phyloP scores from a whole-genome alignment of 2,797 vertebrate species.

The Menidia menidia region DNA sequence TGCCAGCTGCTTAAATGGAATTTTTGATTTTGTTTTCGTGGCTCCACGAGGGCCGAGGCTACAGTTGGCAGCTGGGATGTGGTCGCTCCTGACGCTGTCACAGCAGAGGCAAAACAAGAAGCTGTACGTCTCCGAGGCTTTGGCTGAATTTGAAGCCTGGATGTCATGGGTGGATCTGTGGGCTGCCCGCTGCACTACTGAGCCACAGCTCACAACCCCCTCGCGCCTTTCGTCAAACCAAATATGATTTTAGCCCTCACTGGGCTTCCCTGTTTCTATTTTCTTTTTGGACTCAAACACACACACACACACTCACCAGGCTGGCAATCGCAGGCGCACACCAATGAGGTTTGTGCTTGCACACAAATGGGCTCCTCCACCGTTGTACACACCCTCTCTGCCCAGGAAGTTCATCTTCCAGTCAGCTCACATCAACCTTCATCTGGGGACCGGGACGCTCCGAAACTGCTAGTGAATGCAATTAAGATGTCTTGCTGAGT shows the following conservation, averaged over 20 bases:
- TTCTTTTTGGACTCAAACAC: not conserved
- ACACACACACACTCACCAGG: slow-evolving; percentile 3
- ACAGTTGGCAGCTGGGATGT: not conserved
- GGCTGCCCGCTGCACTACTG: slow-evolving; percentile 37
- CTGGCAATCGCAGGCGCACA: slow-evolving; percentile 7
- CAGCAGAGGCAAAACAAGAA: slow-evolving; percentile 1
- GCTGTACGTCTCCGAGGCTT: slow-evolving; percentile 4
- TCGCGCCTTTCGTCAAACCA: slow-evolving; percentile 48
- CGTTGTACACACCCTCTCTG: slow-evolving; percentile 25
- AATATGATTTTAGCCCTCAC: slow-evolving; percentile 51
- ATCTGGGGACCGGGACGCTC: slow-evolving; percentile 62
- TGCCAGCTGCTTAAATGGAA: slow-evolving; percentile 1
- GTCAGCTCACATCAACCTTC: slow-evolving; percentile 78
- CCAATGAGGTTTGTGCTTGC: not conserved
- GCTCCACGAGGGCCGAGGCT: slow-evolving; percentile 8
- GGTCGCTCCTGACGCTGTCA: not conserved
- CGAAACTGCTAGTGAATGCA: slow-evolving; percentile 66
- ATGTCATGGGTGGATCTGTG: slow-evolving; percentile 37
- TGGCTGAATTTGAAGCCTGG: slow-evolving; percentile 16
- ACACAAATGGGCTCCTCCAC: slow-evolving; percentile 3
- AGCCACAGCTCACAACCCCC: slow-evolving; percentile 23
- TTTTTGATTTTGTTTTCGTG: slow-evolving; percentile 25
- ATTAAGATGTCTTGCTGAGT: slow-evolving; percentile 78
- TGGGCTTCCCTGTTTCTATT: slow-evolving; percentile 22
- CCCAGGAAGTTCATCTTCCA: slow-evolving; percentile 78